Evolutionary conservation across 2,888 invertebrate genomes (phyloP).

Genomic region (Palloptera scutellata): DNA sequence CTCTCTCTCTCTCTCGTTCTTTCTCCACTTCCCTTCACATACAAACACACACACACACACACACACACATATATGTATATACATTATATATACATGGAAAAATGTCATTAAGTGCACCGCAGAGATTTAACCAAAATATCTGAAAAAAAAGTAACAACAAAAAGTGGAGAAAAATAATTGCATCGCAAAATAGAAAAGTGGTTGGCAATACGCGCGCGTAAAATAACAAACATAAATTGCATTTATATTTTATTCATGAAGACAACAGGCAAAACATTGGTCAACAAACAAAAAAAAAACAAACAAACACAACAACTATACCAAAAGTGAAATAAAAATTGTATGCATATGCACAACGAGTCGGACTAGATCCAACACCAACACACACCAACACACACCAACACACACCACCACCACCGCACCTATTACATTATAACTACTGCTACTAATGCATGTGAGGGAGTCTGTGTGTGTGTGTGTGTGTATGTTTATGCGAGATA

Average conservation of each 20-base stretch:
- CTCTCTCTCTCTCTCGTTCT: too few species aligned
- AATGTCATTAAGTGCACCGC: constrained; percentile 32
- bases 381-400: not conserved
- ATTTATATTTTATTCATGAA: constrained; percentile 15
- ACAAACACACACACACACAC: not conserved
- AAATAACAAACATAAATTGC: constrained; percentile 16
- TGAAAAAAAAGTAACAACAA: constrained; percentile 18
- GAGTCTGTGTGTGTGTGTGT: constrained; percentile 27
- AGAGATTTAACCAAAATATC: constrained; percentile 25
- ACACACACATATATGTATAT: too few species aligned
- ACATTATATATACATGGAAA: not conserved
- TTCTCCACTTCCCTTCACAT: too few species aligned
- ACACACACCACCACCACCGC: too few species aligned
- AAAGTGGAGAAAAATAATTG: not conserved
- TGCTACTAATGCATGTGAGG: not conserved
- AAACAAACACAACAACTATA: not conserved
- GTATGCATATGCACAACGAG: not conserved
- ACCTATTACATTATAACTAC: not conserved
- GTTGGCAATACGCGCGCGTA: not conserved
- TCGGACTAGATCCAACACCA: not conserved
- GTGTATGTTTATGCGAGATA: constrained; percentile 17
- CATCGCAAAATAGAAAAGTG: not conserved
- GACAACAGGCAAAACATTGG: not conserved
- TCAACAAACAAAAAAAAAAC: not conserved
- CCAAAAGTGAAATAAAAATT: not conserved